phyloP scores from a whole-genome alignment of 2,797 vertebrate species.

The Argentina silus region DNA sequence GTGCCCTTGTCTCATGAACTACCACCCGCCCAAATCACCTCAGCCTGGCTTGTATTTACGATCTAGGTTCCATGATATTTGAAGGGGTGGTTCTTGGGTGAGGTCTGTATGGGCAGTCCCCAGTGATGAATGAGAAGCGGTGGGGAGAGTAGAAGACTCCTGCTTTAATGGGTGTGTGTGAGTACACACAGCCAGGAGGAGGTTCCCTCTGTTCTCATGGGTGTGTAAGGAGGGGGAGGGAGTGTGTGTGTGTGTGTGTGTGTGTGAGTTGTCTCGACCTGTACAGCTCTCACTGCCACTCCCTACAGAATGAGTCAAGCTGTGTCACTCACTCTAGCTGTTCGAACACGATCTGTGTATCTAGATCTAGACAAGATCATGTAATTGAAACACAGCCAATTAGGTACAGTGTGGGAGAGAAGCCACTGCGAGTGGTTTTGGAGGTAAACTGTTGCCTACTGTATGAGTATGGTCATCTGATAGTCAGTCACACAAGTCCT shows the following conservation, averaged over 20 bases:
- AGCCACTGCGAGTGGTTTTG: constrained; percentile 2
- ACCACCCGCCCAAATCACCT: no score
- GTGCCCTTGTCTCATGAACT: no score
- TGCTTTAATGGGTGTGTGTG: neutral
- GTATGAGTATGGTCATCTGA: neutral
- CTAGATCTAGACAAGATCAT: neutral
- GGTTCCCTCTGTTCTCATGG: constrained; percentile 25
- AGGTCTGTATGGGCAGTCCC: no score
- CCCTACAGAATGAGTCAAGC: constrained; percentile 34
- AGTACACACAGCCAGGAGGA: constrained; percentile 18
- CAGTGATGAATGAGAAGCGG: no score
- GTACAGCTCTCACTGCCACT: constrained; percentile 28
- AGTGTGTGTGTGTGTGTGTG: constrained; percentile 13
- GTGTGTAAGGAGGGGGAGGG: constrained; percentile 14
- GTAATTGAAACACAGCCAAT: constrained; percentile 2
- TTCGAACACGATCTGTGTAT: constrained; percentile 22
- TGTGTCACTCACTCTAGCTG: constrained; percentile 27
- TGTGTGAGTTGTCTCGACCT: constrained; percentile 50
- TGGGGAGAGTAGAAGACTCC: no score
- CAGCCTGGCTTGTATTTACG: no score
- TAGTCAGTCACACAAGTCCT: neutral
- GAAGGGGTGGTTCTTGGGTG: no score
- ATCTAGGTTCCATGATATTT: no score
- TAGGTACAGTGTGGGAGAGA: constrained; percentile 9
- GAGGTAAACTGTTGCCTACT: neutral